Evolutionary conservation across 2,888 invertebrate genomes (phyloP).

Genomic region (Apamea sordens): DNA sequence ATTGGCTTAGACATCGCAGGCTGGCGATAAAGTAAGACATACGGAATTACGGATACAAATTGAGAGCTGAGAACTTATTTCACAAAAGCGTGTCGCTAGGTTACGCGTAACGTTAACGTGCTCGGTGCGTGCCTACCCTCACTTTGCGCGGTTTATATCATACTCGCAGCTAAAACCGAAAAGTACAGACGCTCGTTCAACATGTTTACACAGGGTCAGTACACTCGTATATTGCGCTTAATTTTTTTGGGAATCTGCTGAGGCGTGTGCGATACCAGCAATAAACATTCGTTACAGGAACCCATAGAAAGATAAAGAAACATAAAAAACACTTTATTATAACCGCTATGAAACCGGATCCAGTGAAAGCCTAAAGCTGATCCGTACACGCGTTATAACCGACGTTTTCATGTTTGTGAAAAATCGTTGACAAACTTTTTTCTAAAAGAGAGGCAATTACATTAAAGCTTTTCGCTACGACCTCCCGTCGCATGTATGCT

Average conservation of each 20-base stretch:
- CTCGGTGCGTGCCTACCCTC: constrained; percentile 64
- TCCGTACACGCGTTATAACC: constrained; percentile 44
- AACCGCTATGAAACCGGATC: constrained; percentile 50
- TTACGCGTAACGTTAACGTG: constrained; percentile 43
- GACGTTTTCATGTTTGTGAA: constrained; percentile 55
- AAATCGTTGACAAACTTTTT: constrained; percentile 66
- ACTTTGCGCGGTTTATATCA: constrained; percentile 64
- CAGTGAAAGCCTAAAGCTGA: constrained; percentile 43
- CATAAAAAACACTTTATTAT: constrained; percentile 65
- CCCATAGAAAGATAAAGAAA: constrained; percentile 65
- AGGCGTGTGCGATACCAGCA: constrained; percentile 74
- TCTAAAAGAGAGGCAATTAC: constrained; percentile 64
- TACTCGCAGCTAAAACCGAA: constrained; percentile 57
- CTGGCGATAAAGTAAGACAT: constrained; percentile 52
- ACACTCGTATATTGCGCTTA: constrained; percentile 68
- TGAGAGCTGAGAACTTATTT: constrained; percentile 45
- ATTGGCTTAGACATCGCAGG: constrained; percentile 48
- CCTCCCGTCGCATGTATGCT: constrained; percentile 70
- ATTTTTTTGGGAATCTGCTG: constrained; percentile 72
- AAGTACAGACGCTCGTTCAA: constrained; percentile 66
- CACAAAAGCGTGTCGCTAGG: constrained; percentile 48
- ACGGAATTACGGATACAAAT: constrained; percentile 36
- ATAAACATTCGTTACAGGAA: constrained; percentile 75
- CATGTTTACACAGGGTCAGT: constrained; percentile 72
- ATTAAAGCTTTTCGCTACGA: constrained; percentile 66